A percentile compares a stretch with the other conserved stretches of the same genome.
phyloP scores from a whole-genome alignment of 2,113 vertebrate species.

The Sebastes fasciatus region DNA sequence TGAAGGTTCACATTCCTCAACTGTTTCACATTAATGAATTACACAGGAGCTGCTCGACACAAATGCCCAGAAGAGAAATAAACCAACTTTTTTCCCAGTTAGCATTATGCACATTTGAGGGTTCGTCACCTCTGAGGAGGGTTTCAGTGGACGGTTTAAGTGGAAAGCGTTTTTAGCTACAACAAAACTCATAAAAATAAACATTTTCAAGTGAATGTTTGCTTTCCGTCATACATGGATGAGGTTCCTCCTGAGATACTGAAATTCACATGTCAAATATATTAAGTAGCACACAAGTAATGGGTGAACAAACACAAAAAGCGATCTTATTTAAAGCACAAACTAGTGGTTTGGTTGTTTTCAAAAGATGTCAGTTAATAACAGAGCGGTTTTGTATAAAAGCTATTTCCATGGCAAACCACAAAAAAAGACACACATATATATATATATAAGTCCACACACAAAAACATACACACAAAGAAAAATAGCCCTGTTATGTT shows the following conservation, averaged over 20 bases:
- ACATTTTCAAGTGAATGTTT: slow-evolving; percentile 26
- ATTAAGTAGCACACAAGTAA: slow-evolving; percentile 16
- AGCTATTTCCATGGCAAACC: slow-evolving; percentile 34
- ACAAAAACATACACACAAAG: slow-evolving; percentile 29
- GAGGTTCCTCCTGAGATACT: slow-evolving; percentile 68
- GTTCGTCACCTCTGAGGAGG: slow-evolving; percentile 29
- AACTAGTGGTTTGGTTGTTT: slow-evolving; percentile 37
- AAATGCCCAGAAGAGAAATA: slow-evolving; percentile 55
- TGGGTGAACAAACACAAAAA: slow-evolving; percentile 50
- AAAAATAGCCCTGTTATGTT: slow-evolving; percentile 39
- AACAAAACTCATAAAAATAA: slow-evolving; percentile 48
- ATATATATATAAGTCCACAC: slow-evolving; percentile 31
- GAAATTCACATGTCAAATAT: slow-evolving; percentile 64
- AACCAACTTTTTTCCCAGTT: slow-evolving; percentile 17
- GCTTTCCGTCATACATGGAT: slow-evolving; percentile 33
- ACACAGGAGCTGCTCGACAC: slow-evolving; percentile 66
- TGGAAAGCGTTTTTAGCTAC: slow-evolving; percentile 54
- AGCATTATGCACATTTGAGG: slow-evolving; percentile 65
- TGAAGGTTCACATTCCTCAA: slow-evolving; percentile 64
- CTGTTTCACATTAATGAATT: slow-evolving; percentile 73
- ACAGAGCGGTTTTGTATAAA: slow-evolving; percentile 48
- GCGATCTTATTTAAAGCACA: slow-evolving; percentile 26
- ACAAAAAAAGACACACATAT: slow-evolving; percentile 32
- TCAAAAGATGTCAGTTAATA: slow-evolving; percentile 26
- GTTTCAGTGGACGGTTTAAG: slow-evolving; percentile 72